Evolutionary conservation across 1,140 invertebrate genomes (phyloP), one percentile per base, ranked within the genome.

Genomic region (Cylas formicarius): DNA sequence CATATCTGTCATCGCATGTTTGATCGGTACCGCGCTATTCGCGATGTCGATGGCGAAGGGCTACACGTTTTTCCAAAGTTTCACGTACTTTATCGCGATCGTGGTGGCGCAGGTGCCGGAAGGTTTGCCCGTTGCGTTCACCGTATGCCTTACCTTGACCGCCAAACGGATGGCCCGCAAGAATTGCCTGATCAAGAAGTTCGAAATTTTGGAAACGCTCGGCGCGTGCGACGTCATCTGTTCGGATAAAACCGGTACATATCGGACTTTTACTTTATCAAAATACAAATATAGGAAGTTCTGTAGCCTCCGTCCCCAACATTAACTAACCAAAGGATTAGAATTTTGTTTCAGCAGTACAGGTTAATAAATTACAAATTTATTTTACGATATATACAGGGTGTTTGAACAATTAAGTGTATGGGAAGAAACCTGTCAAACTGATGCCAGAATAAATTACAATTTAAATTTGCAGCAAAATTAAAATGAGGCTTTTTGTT

Each of bases 31-130:
- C 0, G 62, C 72, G 0, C 86, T 87, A 65, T 87, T 86, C 65
- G 56, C 79, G 22, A 74, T 84, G 54, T 73, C 83, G n/a, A 67
- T 86, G 44, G 71, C 75, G 9, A 46, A 75, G 7, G 70, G 77
- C 5, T 87, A 88, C 65, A 62, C 73, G 50, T 82, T 78, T 73
- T 62, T 89, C 7, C 78, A 84, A 52, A 78, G 83, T 20, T 76
- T 86, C 36, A 75, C 88, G 34, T 87, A 88, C 65, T 72, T 87
- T n/a, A 88, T 89, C 61, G 84, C 82, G 10, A 83, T 87, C 55
- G 84, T 88, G 56, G 82, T 88, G 1, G 85, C 84, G 11, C 87
- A 88, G 61, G 83, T 89, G 3, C 85, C 86, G 0, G 85, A 89
- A 69, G 85, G 83, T 47, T 68, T 89, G 1, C 61, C 88, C 3